Percentiles rank a stretch among this genome's conserved stretches.
Conservation (phyloP, 2,797 vertebrate species). For the Enteromius anoplus region DNA sequence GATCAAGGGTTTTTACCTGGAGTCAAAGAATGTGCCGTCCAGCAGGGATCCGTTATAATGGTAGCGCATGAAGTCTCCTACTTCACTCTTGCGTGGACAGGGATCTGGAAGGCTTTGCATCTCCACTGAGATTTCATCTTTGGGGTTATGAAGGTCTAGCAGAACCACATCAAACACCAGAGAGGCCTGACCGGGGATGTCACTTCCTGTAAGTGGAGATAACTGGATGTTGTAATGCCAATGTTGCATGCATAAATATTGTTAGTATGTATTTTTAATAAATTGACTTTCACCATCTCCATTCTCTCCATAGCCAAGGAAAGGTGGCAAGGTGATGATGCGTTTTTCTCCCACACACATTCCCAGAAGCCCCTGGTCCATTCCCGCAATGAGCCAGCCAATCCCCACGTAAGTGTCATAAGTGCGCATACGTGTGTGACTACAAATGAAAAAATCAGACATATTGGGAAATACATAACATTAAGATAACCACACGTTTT, state of each 20-base stretch:
- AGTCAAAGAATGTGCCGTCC: constrained; percentile 94
- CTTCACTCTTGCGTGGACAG: constrained; percentile 82
- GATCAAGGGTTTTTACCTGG: constrained; percentile 80
- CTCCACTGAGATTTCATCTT: constrained; percentile 85
- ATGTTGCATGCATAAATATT: neutral
- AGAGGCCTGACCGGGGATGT: constrained; percentile 95
- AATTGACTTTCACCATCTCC: constrained; percentile 85
- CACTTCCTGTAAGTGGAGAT: constrained; percentile 80
- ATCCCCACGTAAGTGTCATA: constrained; percentile 98
- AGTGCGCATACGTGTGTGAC: constrained; percentile 94
- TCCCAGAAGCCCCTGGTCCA: constrained; percentile 96
- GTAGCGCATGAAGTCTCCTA: constrained; percentile 93
- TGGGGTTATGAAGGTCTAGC: constrained; percentile 96
- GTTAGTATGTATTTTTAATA: neutral
- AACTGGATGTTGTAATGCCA: neutral
- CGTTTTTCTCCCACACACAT: constrained; percentile 96
- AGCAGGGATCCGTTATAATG: constrained; percentile 95
- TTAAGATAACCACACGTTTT: neutral
- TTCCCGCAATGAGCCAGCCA: constrained; percentile 97
- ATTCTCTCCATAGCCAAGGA: constrained; percentile 92
- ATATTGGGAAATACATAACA: neutral
- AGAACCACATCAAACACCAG: constrained; percentile 92
- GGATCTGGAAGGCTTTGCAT: constrained; percentile 80
- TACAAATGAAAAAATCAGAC: constrained; percentile 58
- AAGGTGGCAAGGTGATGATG: constrained; percentile 91